These are phyloP conservation scores for Microcebus tavaratra DNA, from an alignment of 2,113 vertebrate genomes.

Conservation along the genomic window DNA sequence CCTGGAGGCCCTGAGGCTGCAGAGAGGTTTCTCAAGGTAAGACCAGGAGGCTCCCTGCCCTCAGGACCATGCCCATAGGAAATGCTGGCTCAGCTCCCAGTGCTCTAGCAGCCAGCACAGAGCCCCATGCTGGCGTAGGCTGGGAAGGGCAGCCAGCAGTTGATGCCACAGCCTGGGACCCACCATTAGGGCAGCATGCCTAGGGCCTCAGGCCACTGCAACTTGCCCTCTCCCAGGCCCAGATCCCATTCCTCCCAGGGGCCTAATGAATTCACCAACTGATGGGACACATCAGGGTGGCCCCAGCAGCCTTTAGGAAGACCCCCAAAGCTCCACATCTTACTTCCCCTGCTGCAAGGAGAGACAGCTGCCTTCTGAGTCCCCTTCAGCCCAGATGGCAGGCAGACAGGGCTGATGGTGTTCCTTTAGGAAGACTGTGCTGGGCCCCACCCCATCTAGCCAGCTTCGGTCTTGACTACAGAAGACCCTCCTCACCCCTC, in stretches of 20 bases:
- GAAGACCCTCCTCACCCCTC: background rate
- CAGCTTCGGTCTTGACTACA: background rate
- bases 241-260: background rate
- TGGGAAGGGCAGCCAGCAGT: background rate
- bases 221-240: background rate
- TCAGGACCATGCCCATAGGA: background rate
- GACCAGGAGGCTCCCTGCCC: background rate
- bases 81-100: background rate
- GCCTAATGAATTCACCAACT: background rate
- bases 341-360: background rate
- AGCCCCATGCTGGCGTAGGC: background rate
- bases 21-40: background rate
- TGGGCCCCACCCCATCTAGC: background rate
- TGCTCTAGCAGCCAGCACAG: background rate
- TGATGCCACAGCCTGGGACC: background rate
- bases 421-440: background rate
- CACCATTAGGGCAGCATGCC: too few relatives aligned
- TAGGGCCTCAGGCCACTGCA: background rate
- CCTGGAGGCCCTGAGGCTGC: background rate
- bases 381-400: background rate
- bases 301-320: background rate
- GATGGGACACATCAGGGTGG: background rate
- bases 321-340: background rate
- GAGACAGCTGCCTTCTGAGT: background rate
- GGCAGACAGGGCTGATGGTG: background rate